Base-by-base conservation (phyloP, 2,113 vertebrate genomes). In the Trachemys scripta region DNA sequence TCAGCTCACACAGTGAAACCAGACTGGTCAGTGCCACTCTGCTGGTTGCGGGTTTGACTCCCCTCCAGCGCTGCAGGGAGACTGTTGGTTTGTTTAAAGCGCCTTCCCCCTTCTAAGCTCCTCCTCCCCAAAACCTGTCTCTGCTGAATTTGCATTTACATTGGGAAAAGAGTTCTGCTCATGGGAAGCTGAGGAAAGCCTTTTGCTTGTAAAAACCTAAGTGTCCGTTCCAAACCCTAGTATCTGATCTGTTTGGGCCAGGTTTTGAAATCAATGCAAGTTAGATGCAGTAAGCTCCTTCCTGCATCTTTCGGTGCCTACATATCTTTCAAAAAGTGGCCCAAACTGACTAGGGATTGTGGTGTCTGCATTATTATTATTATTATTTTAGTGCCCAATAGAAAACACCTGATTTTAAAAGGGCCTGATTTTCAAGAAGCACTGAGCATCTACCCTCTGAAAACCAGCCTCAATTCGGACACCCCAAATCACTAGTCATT, bases 341-440 rank as follows among this genome's bases (percentile, higher is more conserved):
- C 31, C 29, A 62, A 35, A 62, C 29, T 35, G 14, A 42, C 3
- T 2, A 14, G 16, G 1, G 31, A 62, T 69, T 50, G 10, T 2
- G 29, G 29, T 69, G 57, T 24, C 49, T 57, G 56, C 56, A 9
- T 56, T 62, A 10, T 51, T 11, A 62, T 8, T 54, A 54, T 12
- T 47, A 7, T 75, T 8, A 6, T 47, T 76, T 47, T 47, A 12
- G 3, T 27, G 45, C 10, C 27, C 17, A 25, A 0, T 6, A 31
- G 10, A 45, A 54, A 56, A 11, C 6, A 22, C 38, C 10, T 50
- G 14, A 16, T 50, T 50, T 38, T 4, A 2, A 35, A 72, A 20
- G 19, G 65, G 14, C n/a, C n/a, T 11, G n/a, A 42, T 76, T 76
- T 72, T 76, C 59, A n/a, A 54, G 29, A 84, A 27, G 19, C 65